A percentile compares a stretch with the other conserved stretches of the same genome.
These are phyloP conservation scores for Campaea margaritaria DNA, from an alignment of 2,888 invertebrate species.

Conservation along the genomic window DNA sequence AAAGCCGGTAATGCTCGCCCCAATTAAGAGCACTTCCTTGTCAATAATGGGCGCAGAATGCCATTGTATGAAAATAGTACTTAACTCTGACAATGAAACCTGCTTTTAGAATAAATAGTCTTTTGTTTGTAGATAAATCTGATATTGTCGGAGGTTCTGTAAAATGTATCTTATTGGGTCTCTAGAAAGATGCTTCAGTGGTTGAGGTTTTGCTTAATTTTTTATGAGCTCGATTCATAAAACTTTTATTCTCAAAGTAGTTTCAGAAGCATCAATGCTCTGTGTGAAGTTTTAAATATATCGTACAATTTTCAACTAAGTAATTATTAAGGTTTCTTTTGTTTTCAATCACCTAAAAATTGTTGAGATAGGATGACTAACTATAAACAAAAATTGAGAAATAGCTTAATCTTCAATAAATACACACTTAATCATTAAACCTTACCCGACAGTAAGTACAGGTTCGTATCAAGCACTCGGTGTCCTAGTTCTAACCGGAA, in stretches of 20 bases:
- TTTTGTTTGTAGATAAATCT: slow-evolving; percentile 10
- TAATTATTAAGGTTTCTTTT: no score
- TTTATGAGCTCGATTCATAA: no score
- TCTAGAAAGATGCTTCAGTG: no score
- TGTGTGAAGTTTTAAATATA: no score
- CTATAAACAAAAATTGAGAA: no score
- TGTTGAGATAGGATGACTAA: no score
- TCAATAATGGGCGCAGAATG: slow-evolving; percentile 30
- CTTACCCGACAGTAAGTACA: not conserved
- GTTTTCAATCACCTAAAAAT: no score
- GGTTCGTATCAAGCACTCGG: not conserved
- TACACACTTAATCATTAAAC: not conserved
- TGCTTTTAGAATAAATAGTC: slow-evolving; percentile 16
- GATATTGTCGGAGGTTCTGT: slow-evolving; percentile 9
- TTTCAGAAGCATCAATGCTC: no score
- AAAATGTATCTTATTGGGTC: slow-evolving; percentile 10
- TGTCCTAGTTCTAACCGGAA: no score
- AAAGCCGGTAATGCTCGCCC: slow-evolving; percentile 52
- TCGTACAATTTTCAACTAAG: no score
- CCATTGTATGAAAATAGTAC: slow-evolving; percentile 37
- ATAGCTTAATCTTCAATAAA: not conserved
- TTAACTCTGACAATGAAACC: slow-evolving; percentile 27
- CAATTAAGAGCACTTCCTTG: slow-evolving; percentile 50
- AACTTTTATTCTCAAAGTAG: no score
- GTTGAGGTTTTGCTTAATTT: no score